Base-by-base conservation (phyloP, 1,140 invertebrate genomes). In the Dufourea novaeangliae region DNA sequence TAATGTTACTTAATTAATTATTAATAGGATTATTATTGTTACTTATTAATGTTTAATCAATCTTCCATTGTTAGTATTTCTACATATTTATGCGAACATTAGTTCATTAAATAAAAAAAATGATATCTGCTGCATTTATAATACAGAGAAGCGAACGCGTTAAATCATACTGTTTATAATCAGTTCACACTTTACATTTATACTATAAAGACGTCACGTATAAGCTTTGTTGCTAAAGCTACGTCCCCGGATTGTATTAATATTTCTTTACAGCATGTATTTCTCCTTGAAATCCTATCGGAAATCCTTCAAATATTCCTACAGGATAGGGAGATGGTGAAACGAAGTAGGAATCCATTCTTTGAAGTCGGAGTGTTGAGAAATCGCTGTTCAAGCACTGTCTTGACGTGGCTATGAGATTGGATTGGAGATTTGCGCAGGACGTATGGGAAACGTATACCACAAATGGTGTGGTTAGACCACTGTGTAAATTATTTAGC, bases 281-380 rank as follows among this genome's bases (percentile, higher is more conserved):
- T 52, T 37, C 25, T 34, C 17, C 37, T 34, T 12, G 59, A 66
- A 66, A 34, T 46, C 56, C 29, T 34, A 71, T 71, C 32, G 69
- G 29, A 69, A 71, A 71, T 71, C 69, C 69, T 62, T 71, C 69
- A 62, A 71, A 71, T 71, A 71, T 71, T 71, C 56, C 46, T 52
- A n/a, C 12, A 62, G 39, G 32, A 68, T 14, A 46, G 39, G 17
- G 29, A 62, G 44, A 34, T 6, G 56, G 56, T 62, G 56, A 71
- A 62, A 71, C 39, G 56, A 62, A 34, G 56, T 27, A 71, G 69
- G 29, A 62, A 62, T 62, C 29, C 29, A 27, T 71, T 71, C 69
- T 71, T 71, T 29, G n/a, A 61, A 34, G 56, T 46, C 69, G 29
- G 29, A 46, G 25, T 34, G 56, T 32, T 50, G 69, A 71, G 56